Evolutionary conservation across 2,113 vertebrate species (phyloP), one percentile per base, ranked within the genome.

Genomic region (Brienomyrus longianalis): DNA sequence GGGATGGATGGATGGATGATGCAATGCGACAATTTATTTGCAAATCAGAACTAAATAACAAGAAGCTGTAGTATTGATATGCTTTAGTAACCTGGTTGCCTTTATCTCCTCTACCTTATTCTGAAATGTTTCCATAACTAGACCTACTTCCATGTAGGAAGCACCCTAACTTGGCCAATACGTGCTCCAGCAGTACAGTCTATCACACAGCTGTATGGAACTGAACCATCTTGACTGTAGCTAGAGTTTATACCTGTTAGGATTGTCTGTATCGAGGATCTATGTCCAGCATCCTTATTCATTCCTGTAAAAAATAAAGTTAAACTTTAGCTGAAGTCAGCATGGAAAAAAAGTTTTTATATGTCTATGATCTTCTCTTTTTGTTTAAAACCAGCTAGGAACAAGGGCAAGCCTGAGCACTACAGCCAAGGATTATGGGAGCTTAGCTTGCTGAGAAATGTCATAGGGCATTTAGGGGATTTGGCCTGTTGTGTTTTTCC

Each of bases 401-500:
- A 35, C 52, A 62, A 31, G 27, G 52, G 39, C 80, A 27, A 62
- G 80, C 80, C 54, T 52, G n/a, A 83, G 70, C 70, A 84, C 48
- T 84, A 84, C 13, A 84, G 83, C 83, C 17, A 48, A 19, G 54
- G 89, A 84, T 89, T 85, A 84, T 85, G 23, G 35, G 23, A 35
- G 39, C 21, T 89, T 48, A 89, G 39, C 13, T 80, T 54, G 43
- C 77, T 62, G 48, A 84, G 59, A 85, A 56, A 45, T 45, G 48
- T 54, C 80, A 89, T 35, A 47, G 52, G 39, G 52, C 27, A 43
- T 59, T 48, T 62, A 23, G 39, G 23, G n/a, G 80, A 47, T 89
- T 89, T 31, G 13, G 11, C 23, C 52, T 62, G 77, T 83, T 83
- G 88, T 45, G 77, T 84, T 62, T 56, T 83, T 87, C 54, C 89